phyloP scores from a whole-genome alignment of 35 echinoderm and acorn worm species.

The Ptychodera flava region DNA sequence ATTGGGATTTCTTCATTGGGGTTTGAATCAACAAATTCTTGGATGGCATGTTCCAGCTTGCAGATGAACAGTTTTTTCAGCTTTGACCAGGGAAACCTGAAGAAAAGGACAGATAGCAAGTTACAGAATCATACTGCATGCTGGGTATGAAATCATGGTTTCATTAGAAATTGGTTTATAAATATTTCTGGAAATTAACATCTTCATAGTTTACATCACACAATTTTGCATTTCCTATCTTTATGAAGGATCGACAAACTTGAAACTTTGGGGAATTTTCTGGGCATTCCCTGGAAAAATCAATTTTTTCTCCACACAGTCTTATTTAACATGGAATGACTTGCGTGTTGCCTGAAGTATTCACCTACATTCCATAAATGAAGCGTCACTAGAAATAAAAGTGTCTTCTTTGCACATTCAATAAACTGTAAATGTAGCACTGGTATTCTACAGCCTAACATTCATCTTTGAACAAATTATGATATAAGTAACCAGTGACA shows the following conservation, averaged over 20 bases:
- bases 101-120: not conserved
- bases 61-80: constrained; percentile 67
- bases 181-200: not conserved
- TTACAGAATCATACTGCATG: not conserved
- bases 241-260: not conserved
- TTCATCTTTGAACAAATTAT: too few relatives aligned
- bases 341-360: too few relatives aligned
- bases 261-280: too few relatives aligned
- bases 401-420: too few relatives aligned
- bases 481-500: too few relatives aligned
- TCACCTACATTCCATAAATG: too few relatives aligned
- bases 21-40: constrained; percentile 81
- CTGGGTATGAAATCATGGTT: not conserved
- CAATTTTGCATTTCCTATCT: not conserved
- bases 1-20: constrained; percentile 69
- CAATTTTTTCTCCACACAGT: too few relatives aligned
- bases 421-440: too few relatives aligned
- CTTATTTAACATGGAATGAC: too few relatives aligned
- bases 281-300: too few relatives aligned
- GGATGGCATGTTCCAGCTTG: constrained; percentile 94
- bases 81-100: constrained; percentile 90
- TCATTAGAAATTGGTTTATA: not conserved
- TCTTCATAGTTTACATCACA: not conserved
- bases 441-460: too few relatives aligned
- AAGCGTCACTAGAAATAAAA: too few relatives aligned